Conservation (phyloP, 2,113 vertebrate genomes). For the Nesoenas mayeri region DNA sequence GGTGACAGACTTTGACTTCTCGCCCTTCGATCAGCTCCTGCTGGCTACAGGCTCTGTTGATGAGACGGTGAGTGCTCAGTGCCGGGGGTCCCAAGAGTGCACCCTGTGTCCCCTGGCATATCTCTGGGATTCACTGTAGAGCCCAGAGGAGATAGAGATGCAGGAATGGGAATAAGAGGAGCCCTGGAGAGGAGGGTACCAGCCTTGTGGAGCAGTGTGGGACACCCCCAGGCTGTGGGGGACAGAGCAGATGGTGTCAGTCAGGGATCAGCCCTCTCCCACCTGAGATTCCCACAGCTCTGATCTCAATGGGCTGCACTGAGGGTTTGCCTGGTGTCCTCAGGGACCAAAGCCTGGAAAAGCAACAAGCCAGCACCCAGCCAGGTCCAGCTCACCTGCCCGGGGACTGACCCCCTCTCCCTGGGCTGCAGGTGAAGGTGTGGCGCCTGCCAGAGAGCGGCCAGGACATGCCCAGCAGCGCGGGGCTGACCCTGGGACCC, state of each 20-base stretch:
- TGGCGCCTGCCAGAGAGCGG: constrained; percentile 79
- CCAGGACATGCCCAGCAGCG: constrained; percentile 56
- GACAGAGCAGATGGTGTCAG: neutral
- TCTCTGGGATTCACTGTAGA: neutral
- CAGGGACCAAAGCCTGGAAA: neutral
- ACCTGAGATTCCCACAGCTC: neutral
- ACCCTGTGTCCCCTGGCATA: rapidly evolving
- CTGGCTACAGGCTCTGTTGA: constrained; percentile 90
- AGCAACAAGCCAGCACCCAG: neutral
- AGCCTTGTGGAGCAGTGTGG: rapidly evolving
- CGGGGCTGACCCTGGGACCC: constrained; percentile 76
- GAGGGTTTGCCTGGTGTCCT: neutral
- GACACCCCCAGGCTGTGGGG: neutral
- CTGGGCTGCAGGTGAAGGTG: constrained; percentile 84
- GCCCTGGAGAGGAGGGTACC: neutral
- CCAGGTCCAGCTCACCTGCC: neutral
- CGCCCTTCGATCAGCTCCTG: constrained; percentile 89
- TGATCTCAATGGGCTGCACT: rapidly evolving
- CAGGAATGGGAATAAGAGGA: neutral
- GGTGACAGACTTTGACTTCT: constrained; percentile 93
- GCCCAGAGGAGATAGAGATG: neutral
- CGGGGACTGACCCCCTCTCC: neutral
- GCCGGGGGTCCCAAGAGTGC: neutral
- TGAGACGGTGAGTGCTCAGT: constrained; percentile 77
- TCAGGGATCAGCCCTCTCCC: neutral